These are phyloP conservation scores for Bettongia penicillata DNA, from an alignment of 2,113 vertebrate species.

Conservation along the genomic window DNA sequence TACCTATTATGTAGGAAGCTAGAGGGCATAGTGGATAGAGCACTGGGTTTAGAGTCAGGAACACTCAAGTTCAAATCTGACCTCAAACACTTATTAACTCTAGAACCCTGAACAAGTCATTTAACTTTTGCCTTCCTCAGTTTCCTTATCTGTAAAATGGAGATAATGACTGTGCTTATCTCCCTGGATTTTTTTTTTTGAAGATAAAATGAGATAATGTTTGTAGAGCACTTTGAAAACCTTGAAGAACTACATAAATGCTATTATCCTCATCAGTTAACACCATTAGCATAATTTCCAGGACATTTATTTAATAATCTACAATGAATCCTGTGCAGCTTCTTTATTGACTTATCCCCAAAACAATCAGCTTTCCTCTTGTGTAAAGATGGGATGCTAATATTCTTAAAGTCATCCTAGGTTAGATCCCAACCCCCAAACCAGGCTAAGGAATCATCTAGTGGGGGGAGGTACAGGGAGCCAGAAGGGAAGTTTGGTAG, in stretches of 20 bases:
- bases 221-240: not conserved
- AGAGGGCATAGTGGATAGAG: not conserved
- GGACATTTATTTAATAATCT: not conserved
- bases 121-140: not conserved
- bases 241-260: not conserved
- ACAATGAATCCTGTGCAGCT: not conserved
- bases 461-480: not conserved
- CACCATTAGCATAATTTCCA: not conserved
- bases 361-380: not conserved
- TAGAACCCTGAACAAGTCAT: not conserved
- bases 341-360: not conserved
- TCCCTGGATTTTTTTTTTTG: not conserved
- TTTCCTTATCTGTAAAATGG: not conserved
- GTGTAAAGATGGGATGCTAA: not conserved
- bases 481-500: not conserved
- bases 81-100: not conserved
- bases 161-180: not conserved
- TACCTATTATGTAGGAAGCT: not conserved
- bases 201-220: not conserved
- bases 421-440: not conserved
- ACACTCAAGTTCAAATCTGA: not conserved
- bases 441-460: not conserved
- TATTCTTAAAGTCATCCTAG: too few relatives aligned
- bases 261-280: not conserved
- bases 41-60: not conserved